Base-by-base conservation (phyloP, 2,888 invertebrate species). In the Horisme vitalbata region DNA sequence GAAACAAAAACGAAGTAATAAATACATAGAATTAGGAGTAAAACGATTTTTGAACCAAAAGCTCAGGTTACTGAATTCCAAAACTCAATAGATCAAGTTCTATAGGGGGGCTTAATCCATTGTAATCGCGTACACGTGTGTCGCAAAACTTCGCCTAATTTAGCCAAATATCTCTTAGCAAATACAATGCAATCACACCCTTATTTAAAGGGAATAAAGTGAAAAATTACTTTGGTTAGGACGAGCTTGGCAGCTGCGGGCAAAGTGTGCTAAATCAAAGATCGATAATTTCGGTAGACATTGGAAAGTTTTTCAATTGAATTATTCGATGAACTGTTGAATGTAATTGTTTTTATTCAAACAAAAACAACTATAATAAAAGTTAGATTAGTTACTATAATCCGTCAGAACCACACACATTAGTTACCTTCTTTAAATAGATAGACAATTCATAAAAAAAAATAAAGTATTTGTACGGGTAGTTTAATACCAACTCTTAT, bases 51-150 rank as follows among this genome's bases (percentile, higher is more conserved):
- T 57, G 59, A 57, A 50, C 30, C 45, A 59, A 57, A 63, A 61
- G 61, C 56, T 57, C 54, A 61, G 61, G 61, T 64, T 52, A 65
- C 62, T 59, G 59, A 60, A 60, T 35, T 54, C 61, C 47, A 53
- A 52, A 65, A 67, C 66, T 69, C 64, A 72, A 78, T 75, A 65
- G 68, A 68, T 68, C 69, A 75, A 71, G 75, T 71, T 71, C 65
- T 63, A 65, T 68, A 62, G 64, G 50, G 63, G 64, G 55, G 60
- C 68, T 56, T 66, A 62, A 72, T 71, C 72, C 68, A 75, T 78
- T 79, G 77, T 78, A 65, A 75, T 74, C 75, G 55, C 45, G 60
- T 64, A 71, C 79, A 81, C 79, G 80, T 79, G 80, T 79, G 73
- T 68, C 72, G 74, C 71, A 52, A 66, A 76, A 76, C 73, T 76